phyloP scores from a whole-genome alignment of 2,797 vertebrate species.

The Alauda arvensis region DNA sequence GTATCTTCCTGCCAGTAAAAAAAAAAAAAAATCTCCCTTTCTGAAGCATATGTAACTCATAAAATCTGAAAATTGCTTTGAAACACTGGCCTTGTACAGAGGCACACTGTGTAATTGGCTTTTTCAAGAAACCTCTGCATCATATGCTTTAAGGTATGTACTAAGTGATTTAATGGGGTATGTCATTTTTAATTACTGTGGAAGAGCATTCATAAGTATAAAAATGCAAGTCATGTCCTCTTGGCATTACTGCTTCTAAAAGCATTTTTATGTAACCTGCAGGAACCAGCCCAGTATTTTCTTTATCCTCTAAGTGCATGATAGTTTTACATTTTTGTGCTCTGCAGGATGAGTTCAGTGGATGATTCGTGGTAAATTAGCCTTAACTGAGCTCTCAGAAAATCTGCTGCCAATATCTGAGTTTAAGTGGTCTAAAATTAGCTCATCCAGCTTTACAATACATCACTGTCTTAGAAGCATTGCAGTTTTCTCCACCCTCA shows the following conservation, averaged over 20 bases:
- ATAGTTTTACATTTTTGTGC: conserved; percentile 17
- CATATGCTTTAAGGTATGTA: conserved; percentile 26
- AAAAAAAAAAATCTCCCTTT: not conserved
- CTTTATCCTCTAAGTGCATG: not conserved
- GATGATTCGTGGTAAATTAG: conserved; percentile 22
- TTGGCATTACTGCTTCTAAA: not conserved
- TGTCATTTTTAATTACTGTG: conserved; percentile 53
- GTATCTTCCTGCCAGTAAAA: not conserved
- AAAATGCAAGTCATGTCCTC: conserved; percentile 45
- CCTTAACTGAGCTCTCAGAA: conserved; percentile 43
- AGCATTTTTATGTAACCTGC: conserved; percentile 44
- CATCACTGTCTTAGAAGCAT: conserved; percentile 17
- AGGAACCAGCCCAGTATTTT: conserved; percentile 12
- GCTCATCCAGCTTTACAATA: not conserved
- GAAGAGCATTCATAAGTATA: not conserved
- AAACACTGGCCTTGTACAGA: conserved; percentile 7
- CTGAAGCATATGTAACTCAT: conserved; percentile 17
- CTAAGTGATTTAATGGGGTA: conserved; percentile 43
- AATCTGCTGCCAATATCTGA: conserved; percentile 36
- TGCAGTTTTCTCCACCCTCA: conserved; percentile 3
- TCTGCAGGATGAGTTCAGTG: conserved; percentile 10
- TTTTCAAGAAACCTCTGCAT: conserved; percentile 32
- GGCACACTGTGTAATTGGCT: not conserved
- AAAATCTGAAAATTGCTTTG: conserved; percentile 29
- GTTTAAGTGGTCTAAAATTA: conserved; percentile 47